Evolutionary conservation across 1,140 invertebrate genomes (phyloP).

Genomic region (Drosophila mauritiana): DNA sequence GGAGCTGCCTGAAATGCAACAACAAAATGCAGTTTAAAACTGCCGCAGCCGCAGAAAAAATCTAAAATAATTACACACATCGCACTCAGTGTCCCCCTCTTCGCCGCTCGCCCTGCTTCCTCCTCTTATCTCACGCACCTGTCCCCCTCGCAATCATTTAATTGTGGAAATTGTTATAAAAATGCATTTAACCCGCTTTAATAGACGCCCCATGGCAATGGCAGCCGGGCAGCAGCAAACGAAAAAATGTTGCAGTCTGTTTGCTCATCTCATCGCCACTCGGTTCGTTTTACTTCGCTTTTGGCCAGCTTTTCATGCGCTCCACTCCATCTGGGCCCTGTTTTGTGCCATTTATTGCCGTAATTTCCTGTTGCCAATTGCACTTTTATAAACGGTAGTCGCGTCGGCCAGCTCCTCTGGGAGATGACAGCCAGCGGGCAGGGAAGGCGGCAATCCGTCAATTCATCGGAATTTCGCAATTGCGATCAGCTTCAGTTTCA

Average conservation of each 20-base stretch:
- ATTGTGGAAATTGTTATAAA: conserved; percentile 75
- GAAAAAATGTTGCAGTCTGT: conserved; percentile 33
- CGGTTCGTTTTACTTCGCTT: conserved; percentile 6
- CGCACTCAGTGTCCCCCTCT: not conserved
- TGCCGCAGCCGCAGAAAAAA: conserved; percentile 30
- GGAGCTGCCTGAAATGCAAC: conserved; percentile 18
- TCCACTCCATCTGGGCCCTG: conserved; percentile 43
- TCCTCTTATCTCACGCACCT: conserved; percentile 8
- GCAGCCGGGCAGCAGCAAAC: not conserved
- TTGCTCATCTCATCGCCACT: conserved; percentile 25
- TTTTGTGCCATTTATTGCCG: conserved; percentile 72
- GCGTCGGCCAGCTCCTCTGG: conserved; percentile 2
- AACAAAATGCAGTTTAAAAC: conserved; percentile 24
- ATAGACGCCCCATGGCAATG: conserved; percentile 49
- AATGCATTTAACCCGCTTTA: conserved; percentile 70
- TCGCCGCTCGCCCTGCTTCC: not conserved
- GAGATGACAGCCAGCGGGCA: conserved; percentile 8
- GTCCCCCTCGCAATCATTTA: conserved; percentile 45
- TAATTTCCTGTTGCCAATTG: conserved; percentile 79
- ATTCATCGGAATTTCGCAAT: conserved; percentile 21
- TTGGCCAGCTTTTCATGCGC: conserved; percentile 18
- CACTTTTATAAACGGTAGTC: conserved; percentile 79
- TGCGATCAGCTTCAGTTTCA: conserved; percentile 14
- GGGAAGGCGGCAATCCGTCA: conserved; percentile 24
- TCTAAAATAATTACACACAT: conserved; percentile 61